Evolutionary conservation across 2,888 invertebrate genomes (phyloP).

Genomic region (Nemotelus pantherinus): DNA sequence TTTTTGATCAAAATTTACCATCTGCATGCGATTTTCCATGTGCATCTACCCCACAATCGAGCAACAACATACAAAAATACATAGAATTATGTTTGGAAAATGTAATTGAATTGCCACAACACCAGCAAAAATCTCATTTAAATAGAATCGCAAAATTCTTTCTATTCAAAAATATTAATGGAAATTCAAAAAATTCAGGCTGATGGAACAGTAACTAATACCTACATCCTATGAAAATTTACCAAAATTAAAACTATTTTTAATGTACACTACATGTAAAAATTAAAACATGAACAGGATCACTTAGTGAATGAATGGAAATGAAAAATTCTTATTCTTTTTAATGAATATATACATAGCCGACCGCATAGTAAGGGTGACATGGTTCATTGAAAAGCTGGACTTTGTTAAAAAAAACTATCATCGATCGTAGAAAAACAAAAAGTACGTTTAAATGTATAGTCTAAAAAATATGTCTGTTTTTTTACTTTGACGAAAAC

Average conservation of each 20-base stretch:
- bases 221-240: conserved; percentile 23
- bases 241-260: background rate
- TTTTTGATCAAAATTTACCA: background rate
- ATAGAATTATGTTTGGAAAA: conserved; percentile 10
- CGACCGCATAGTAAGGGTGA: too few relatives aligned
- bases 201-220: background rate
- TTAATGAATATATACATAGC: too few relatives aligned
- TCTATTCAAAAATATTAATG: conserved; percentile 9
- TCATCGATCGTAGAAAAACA: too few relatives aligned
- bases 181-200: background rate
- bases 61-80: conserved; percentile 36
- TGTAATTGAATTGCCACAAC: conserved; percentile 28
- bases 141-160: conserved; percentile 23
- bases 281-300: background rate
- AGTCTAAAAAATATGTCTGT: too few relatives aligned
- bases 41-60: conserved; percentile 15
- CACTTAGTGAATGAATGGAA: background rate
- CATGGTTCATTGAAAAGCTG: too few relatives aligned
- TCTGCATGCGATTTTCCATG: background rate
- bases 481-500: background rate
- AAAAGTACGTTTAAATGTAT: too few relatives aligned
- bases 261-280: background rate
- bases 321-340: background rate
- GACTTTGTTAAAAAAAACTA: too few relatives aligned
- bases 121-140: conserved; percentile 29